Evolutionary conservation across 2,113 vertebrate genomes (phyloP), one percentile per base, ranked within the genome.

Genomic region (Erinaceus europaeus): DNA sequence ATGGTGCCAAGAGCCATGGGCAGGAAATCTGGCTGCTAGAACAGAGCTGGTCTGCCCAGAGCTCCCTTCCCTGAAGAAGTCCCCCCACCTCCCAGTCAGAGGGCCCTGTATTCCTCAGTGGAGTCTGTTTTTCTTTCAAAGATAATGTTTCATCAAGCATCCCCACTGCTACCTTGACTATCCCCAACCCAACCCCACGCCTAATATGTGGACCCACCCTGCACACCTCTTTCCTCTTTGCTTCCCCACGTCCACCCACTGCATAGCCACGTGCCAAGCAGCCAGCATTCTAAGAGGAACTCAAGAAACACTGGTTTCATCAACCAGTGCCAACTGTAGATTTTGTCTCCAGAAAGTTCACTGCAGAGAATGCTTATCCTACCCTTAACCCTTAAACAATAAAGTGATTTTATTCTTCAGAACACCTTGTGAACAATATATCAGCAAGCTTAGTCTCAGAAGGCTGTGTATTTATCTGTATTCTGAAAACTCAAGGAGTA

Each of bases 401-500:
- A 36, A 84, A 88, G 57, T 17, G n/a, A 72, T 83, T 91, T 80
- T 68, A 32, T 48, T 72, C 53, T 90, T 82, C 42, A 46, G 86
- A 81, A 57, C 14, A 91, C 36, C 80, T 52, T 73, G 18, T 32
- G n/a, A 73, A 65, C 25, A 59, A 76, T 62, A 73, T 80, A 42
- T 77, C n/a, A 76, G 48, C 44, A 59, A 91, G 77, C 57, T 59
- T 52, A 62, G 64, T 89, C 42, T 65, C 48, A 25, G 34, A 76
- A 21, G n/a, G 23, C 40, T 77, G 61, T 61, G 71, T 67, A 71
- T 50, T 57, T 81, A 48, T 29, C 59, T 64, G 9, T 21, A 86
- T 84, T 82, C 53, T 92, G 64, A 91, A 93, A 92, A 94, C 52
- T 67, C 62, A 73, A 83, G 44, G 53, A 81, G n/a, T 38, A 6